Evolutionary conservation across 2,888 invertebrate species (phyloP).

Genomic region (Stenodera caucasica): DNA sequence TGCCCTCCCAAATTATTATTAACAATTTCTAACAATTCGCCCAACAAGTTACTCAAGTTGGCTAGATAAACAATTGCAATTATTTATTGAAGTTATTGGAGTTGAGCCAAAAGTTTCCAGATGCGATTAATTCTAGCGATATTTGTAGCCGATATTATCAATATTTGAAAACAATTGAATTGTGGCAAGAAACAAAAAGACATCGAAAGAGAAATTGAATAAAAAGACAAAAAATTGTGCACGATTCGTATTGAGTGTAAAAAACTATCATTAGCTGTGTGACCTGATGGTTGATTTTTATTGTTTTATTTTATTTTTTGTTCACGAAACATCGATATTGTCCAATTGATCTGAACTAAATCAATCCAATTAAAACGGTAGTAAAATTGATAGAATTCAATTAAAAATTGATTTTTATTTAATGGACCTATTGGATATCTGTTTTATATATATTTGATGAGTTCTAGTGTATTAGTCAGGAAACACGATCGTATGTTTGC

Average conservation of each 20-base stretch:
- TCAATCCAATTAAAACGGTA: not conserved
- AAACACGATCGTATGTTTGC: conserved; percentile 8
- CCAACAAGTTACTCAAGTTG: too few species aligned
- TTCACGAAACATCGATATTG: not conserved
- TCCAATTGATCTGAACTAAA: not conserved
- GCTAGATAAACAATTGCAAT: not conserved
- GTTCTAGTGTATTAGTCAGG: not conserved
- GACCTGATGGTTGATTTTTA: too few species aligned
- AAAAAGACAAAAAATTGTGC: not conserved
- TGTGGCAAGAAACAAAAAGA: not conserved
- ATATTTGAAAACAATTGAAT: too few species aligned
- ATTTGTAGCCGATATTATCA: not conserved
- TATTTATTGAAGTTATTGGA: not conserved
- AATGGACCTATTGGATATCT: too few species aligned
- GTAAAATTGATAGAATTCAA: too few species aligned
- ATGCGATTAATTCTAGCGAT: not conserved
- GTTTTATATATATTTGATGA: not conserved
- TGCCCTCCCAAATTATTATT: too few species aligned
- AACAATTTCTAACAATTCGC: too few species aligned
- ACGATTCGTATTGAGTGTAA: not conserved
- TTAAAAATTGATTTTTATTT: too few species aligned
- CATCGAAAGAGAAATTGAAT: not conserved
- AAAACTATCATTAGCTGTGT: not conserved
- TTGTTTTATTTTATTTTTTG: too few species aligned
- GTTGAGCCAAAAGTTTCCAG: not conserved